Conservation (phyloP, 1,140 invertebrate genomes). For the Globodera ellingtonae region DNA sequence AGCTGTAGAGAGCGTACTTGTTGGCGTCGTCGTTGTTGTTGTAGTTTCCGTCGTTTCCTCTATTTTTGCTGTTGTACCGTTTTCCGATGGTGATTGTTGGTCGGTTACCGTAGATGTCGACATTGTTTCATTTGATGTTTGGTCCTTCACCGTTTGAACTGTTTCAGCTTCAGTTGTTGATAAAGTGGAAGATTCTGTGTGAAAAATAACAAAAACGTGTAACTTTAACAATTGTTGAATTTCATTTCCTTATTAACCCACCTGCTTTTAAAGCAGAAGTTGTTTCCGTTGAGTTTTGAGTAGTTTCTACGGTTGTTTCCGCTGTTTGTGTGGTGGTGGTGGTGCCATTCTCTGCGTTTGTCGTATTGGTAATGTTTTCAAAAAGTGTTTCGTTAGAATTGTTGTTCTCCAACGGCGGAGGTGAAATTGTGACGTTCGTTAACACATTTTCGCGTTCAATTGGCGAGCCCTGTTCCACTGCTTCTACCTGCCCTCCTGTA, state of each 20-base stretch:
- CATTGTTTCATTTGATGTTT: background rate
- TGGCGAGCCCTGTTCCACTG: background rate
- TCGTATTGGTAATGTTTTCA: slow-evolving; percentile 13
- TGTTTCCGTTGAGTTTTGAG: slow-evolving; percentile 5
- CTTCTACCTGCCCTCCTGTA: background rate
- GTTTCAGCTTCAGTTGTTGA: background rate
- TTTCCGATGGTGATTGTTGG: slow-evolving; percentile 1
- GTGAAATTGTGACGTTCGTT: background rate
- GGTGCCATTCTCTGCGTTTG: background rate
- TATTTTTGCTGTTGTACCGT: slow-evolving; percentile 6
- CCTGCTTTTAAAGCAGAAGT: too few species aligned
- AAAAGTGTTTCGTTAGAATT: background rate
- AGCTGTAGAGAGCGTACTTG: background rate
- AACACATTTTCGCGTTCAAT: background rate
- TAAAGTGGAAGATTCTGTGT: background rate
- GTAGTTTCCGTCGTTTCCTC: background rate
- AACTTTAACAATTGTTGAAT: too few species aligned
- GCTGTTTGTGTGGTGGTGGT: background rate
- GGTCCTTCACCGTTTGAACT: background rate
- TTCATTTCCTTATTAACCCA: too few species aligned
- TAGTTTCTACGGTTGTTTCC: background rate
- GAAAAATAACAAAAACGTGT: background rate
- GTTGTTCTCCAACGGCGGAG: background rate
- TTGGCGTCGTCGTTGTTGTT: background rate
- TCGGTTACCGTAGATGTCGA: slow-evolving; percentile 4